Percentiles rank a stretch among this genome's conserved stretches.
These are phyloP conservation scores for Leistus spinibarbis DNA, from an alignment of 2,888 invertebrate genomes.

Conservation along the genomic window DNA sequence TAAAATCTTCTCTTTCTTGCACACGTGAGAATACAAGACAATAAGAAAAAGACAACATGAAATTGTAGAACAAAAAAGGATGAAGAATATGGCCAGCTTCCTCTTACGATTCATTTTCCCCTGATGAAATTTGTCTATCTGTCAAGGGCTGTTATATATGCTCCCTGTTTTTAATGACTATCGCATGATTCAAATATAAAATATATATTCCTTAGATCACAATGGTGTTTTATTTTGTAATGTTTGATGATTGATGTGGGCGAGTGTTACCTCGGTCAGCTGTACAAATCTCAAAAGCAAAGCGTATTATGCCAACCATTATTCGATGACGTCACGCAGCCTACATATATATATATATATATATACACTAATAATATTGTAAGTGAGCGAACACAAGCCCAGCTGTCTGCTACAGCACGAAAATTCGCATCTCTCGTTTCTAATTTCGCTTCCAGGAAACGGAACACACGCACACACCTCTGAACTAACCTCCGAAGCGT, in stretches of 20 bases:
- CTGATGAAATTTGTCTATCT: neutral
- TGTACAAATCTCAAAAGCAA: neutral
- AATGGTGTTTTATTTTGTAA: neutral
- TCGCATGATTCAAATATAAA: too few species aligned
- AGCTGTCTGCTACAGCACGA: neutral
- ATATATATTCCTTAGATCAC: too few species aligned
- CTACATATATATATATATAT: neutral
- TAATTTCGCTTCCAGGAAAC: neutral
- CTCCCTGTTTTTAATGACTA: neutral
- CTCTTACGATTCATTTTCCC: neutral
- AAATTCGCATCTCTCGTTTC: neutral
- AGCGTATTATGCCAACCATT: neutral
- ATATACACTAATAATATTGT: neutral
- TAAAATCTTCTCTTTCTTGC: slow-evolving; percentile 22
- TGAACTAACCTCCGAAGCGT: neutral
- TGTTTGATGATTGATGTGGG: neutral
- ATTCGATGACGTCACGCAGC: neutral
- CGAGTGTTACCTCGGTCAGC: too few species aligned
- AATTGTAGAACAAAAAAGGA: neutral
- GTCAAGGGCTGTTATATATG: neutral
- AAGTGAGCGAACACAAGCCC: neutral
- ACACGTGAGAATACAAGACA: neutral
- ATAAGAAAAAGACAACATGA: neutral
- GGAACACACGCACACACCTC: neutral
- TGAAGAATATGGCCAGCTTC: neutral